These are phyloP conservation scores for Polypedilum pembai DNA, from an alignment of 1,140 invertebrate genomes.

Conservation along the genomic window DNA sequence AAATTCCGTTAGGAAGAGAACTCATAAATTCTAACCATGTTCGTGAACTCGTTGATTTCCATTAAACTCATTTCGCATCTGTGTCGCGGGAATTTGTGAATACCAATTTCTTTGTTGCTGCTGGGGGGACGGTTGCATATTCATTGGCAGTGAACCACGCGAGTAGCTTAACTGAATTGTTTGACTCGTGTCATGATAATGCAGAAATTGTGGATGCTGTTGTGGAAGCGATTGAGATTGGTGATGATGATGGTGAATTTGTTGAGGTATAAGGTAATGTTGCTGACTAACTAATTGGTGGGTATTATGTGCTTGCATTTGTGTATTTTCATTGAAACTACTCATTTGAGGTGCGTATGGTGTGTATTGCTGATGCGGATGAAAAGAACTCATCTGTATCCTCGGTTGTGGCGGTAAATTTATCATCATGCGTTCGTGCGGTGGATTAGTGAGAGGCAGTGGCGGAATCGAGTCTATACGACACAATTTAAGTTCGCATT, in stretches of 20 bases:
- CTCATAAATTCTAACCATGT: too few relatives aligned
- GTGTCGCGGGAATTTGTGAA: too few relatives aligned
- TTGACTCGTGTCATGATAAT: too few relatives aligned
- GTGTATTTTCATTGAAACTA: neutral
- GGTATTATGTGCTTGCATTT: neutral
- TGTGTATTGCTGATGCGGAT: neutral
- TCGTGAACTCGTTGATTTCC: too few relatives aligned
- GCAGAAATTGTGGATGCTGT: too few relatives aligned
- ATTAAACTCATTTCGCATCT: too few relatives aligned
- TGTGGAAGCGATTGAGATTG: slow-evolving; percentile 30
- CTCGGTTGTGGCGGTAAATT: neutral
- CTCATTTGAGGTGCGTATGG: neutral
- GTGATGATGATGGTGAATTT: slow-evolving; percentile 43
- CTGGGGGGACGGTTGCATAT: too few relatives aligned
- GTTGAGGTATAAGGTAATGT: slow-evolving; percentile 30
- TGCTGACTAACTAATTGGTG: neutral
- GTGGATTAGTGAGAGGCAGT: neutral
- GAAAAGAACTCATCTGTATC: neutral
- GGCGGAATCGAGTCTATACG: neutral
- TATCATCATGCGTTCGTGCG: neutral
- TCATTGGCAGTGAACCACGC: too few relatives aligned
- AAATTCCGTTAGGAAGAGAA: too few relatives aligned
- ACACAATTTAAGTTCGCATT: too few relatives aligned
- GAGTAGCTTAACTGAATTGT: too few relatives aligned
- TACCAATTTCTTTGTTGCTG: too few relatives aligned